Percentiles rank a stretch among this genome's conserved stretches.
These are phyloP conservation scores for Clistopyga incitator DNA, from an alignment of 2,888 invertebrate species.

Conservation along the genomic window DNA sequence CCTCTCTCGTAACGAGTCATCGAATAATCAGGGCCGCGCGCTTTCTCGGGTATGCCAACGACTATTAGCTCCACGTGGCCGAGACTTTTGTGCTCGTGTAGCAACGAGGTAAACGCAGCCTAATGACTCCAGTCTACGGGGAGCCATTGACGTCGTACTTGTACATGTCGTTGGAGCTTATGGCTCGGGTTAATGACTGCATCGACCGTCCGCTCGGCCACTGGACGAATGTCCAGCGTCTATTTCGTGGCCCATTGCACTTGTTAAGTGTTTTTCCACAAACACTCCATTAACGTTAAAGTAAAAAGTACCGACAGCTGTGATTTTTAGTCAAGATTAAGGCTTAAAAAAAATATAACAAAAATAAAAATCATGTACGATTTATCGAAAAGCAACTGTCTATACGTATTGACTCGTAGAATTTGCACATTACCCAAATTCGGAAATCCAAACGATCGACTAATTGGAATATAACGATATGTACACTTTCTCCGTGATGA, in stretches of 20 bases:
- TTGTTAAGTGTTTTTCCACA: neutral
- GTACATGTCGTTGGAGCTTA: conserved; percentile 14
- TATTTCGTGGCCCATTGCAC: neutral
- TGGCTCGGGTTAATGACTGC: conserved; percentile 41
- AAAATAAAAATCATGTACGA: neutral
- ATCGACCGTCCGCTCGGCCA: conserved; percentile 27
- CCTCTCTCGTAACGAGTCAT: too few relatives aligned
- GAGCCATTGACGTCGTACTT: conserved; percentile 33
- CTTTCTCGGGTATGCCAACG: conserved; percentile 2
- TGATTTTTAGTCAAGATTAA: too few relatives aligned
- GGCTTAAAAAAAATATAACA: too few relatives aligned
- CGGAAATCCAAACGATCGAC: conserved; percentile 8
- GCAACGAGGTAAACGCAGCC: conserved; percentile 45
- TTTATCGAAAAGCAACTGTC: conserved; percentile 1
- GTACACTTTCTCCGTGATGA: conserved; percentile 26
- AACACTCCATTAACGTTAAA: neutral
- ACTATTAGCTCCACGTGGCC: conserved; percentile 37
- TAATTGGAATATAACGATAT: conserved; percentile 49
- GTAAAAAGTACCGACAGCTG: too few relatives aligned
- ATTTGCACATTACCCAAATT: neutral
- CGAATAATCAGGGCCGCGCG: conserved; percentile 17
- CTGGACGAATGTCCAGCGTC: neutral
- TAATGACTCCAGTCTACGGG: conserved; percentile 50
- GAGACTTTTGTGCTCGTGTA: conserved; percentile 41
- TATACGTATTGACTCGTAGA: conserved; percentile 5